Evolutionary conservation across 1,140 invertebrate species (phyloP), one percentile per base, ranked within the genome.

Genomic region (Sycobia sp.): DNA sequence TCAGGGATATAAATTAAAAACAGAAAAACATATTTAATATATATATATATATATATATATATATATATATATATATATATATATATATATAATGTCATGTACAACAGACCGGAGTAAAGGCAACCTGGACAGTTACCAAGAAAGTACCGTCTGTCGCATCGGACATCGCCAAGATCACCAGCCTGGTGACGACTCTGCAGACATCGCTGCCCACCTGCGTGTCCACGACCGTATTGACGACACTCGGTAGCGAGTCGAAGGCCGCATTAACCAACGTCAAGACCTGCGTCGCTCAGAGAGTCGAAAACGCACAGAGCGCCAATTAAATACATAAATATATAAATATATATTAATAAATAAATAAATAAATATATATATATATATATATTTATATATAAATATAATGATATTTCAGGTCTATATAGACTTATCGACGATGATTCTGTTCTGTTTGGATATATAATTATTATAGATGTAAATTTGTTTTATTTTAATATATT

Each of bases 211-310:
- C 56, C 3, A 18, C 16, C 18, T 71, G 71, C 22, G 9, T 65
- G 10, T 29, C 58, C 4, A 53, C 22, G 3, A 66, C 56, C 1
- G 62, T 50, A 3, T 14, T 68, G 13, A 13, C 10, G 3, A 34
- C 41, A 8, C 14, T 73, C 10, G 16, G 34, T 2, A 10, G 41
- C 1, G 34, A 68, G 39, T 34, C 50, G 2, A 20, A 14, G 1
- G 16, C 53, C 4, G 25, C 69, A 0, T 34, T 70, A 8, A 10
- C 22, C 3, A 68, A 70, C 38, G 49, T 63, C 3, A 71, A 66
- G 14, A 3, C 0, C 1, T 77, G 75, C 39, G 49, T 74, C 2
- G 51, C 50, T 1, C 65, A 67, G 7, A 71, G 69, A 16, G 62
- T 72, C 3, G 53, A 70, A 34, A 14, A 54, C 8, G 69, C 14